Conservation (phyloP, 2,113 vertebrate species). For the Sinocyclocheilus anshuiensis region DNA sequence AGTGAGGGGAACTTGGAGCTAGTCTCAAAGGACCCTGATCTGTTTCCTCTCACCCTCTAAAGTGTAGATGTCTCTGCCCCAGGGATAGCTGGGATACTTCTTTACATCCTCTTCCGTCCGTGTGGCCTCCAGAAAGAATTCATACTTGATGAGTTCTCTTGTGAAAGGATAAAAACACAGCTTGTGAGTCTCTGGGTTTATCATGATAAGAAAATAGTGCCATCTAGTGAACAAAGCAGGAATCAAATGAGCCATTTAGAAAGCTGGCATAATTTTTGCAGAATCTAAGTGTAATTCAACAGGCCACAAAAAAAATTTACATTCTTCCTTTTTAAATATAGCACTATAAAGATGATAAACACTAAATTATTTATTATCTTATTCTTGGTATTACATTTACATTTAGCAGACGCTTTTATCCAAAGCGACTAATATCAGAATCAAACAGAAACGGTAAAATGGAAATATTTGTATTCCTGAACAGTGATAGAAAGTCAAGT, state of each 20-base stretch:
- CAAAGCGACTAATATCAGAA: background rate
- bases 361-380: too few species aligned
- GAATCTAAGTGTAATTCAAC: too few species aligned
- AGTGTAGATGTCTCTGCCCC: conserved; percentile 97
- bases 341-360: too few species aligned
- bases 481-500: background rate
- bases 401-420: too few species aligned
- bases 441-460: background rate
- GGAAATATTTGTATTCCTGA: background rate
- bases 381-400: too few species aligned
- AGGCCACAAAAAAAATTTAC: too few species aligned
- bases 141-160: conserved; percentile 95
- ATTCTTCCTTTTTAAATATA: too few species aligned
- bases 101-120: conserved; percentile 92
- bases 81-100: conserved; percentile 90
- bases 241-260: background rate
- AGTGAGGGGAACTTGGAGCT: background rate
- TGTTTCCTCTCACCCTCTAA: conserved; percentile 83
- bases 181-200: background rate
- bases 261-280: too few species aligned
- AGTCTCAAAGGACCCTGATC: conserved; percentile 22
- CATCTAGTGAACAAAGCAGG: conserved; percentile 42
- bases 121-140: conserved; percentile 96
- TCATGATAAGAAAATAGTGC: background rate
- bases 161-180: conserved; percentile 34